These are phyloP conservation scores for Cochlearius cochlearius DNA, from an alignment of 2,113 vertebrate genomes.

Conservation along the genomic window DNA sequence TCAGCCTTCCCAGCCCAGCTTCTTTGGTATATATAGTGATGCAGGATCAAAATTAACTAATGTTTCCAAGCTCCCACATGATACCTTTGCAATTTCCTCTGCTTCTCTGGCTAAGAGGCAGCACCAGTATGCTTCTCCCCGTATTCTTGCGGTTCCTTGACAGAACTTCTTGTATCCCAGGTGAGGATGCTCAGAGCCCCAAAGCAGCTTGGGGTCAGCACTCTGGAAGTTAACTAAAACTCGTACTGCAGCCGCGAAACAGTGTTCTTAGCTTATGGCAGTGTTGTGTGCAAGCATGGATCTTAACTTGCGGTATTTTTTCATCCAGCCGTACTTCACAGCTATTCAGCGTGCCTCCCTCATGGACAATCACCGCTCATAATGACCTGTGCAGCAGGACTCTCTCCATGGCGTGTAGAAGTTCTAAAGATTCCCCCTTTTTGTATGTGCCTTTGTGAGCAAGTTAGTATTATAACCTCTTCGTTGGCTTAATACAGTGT, in stretches of 20 bases:
- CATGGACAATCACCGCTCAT: not conserved
- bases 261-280: fast-evolving
- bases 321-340: not conserved
- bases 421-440: not conserved
- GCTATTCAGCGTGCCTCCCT: not conserved
- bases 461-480: not conserved
- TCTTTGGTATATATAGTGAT: not conserved
- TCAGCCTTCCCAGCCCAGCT: not conserved
- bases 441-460: not conserved
- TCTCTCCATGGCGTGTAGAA: not conserved
- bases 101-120: not conserved
- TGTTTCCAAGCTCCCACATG: not conserved
- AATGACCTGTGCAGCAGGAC: not conserved
- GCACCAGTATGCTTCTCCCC: not conserved
- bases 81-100: not conserved
- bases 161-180: not conserved
- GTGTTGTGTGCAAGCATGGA: not conserved
- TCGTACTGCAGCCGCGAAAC: fast-evolving
- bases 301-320: not conserved
- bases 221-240: not conserved
- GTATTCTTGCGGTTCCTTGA: not conserved
- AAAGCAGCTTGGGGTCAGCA: not conserved
- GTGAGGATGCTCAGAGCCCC: not conserved
- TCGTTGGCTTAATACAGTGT: not conserved
- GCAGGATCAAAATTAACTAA: not conserved